These are phyloP conservation scores for Baccha elongata DNA, from an alignment of 2,888 invertebrate species.

Conservation along the genomic window DNA sequence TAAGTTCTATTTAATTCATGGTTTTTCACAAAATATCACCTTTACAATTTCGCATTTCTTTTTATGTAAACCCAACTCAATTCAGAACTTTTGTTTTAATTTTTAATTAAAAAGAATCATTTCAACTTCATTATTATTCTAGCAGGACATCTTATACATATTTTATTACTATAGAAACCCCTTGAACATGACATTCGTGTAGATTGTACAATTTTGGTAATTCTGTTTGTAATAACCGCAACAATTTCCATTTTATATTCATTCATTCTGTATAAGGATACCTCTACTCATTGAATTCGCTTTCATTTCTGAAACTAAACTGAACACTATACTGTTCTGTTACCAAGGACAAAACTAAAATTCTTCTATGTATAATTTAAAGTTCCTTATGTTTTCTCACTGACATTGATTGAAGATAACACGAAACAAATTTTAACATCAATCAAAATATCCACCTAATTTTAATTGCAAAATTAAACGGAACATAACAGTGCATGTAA, in stretches of 20 bases:
- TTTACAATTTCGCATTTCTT: no score
- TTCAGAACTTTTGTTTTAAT: background rate
- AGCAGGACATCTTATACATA: slow-evolving; percentile 21
- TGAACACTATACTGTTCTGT: background rate
- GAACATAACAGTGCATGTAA: slow-evolving; percentile 52
- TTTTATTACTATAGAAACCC: background rate
- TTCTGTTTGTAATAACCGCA: background rate
- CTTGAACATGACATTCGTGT: slow-evolving; percentile 8
- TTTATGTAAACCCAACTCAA: no score
- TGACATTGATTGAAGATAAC: background rate
- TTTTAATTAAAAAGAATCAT: background rate
- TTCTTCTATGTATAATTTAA: no score
- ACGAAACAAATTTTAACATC: background rate
- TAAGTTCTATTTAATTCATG: no score
- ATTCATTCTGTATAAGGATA: background rate
- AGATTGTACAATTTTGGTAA: background rate
- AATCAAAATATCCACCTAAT: slow-evolving; percentile 1
- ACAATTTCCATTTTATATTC: slow-evolving; percentile 19
- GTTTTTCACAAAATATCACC: no score
- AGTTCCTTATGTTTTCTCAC: no score
- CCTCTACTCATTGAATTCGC: background rate
- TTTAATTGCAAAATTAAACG: slow-evolving; percentile 58
- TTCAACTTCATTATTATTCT: slow-evolving; percentile 17
- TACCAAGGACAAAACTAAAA: background rate
- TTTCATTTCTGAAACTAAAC: background rate